These are phyloP conservation scores for Diplazon laetatorius DNA, from an alignment of 2,888 invertebrate genomes.

Conservation along the genomic window DNA sequence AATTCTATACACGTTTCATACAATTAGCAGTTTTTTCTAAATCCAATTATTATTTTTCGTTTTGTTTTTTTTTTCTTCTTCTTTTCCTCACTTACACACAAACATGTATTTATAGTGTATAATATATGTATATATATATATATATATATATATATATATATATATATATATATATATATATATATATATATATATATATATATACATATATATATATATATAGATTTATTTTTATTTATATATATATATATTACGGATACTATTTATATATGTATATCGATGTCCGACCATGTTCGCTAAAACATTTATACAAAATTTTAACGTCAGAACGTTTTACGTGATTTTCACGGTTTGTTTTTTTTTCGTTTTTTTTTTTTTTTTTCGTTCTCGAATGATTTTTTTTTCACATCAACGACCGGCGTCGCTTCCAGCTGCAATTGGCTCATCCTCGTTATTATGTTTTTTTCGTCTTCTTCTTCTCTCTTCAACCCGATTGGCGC, in stretches of 20 bases:
- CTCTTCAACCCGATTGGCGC: not conserved
- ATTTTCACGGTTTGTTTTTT: constrained; percentile 20
- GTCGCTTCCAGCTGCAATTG: constrained; percentile 2
- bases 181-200: constrained; percentile 48
- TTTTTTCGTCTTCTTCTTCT: not conserved
- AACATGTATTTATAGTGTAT: constrained; percentile 60
- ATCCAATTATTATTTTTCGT: constrained; percentile 55
- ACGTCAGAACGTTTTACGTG: constrained; percentile 54
- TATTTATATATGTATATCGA: constrained; percentile 63
- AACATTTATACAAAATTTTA: constrained; percentile 74
- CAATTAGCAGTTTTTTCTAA: constrained; percentile 58
- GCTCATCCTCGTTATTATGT: no score
- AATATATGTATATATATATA: constrained; percentile 55
- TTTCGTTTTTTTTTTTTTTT: constrained; percentile 26
- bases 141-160: no score
- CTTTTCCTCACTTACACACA: constrained; percentile 56
- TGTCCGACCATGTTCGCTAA: constrained; percentile 64
- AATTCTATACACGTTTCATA: constrained; percentile 58
- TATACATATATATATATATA: constrained; percentile 61
- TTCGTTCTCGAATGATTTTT: no score
- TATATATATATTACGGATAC: constrained; percentile 39
- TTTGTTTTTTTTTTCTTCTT: no score
- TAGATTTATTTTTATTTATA: constrained; percentile 53
- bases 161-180: constrained; percentile 62
- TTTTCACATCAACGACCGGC: constrained; percentile 41